Conservation (phyloP, 1,140 invertebrate species). For the Nylanderia fulva region DNA sequence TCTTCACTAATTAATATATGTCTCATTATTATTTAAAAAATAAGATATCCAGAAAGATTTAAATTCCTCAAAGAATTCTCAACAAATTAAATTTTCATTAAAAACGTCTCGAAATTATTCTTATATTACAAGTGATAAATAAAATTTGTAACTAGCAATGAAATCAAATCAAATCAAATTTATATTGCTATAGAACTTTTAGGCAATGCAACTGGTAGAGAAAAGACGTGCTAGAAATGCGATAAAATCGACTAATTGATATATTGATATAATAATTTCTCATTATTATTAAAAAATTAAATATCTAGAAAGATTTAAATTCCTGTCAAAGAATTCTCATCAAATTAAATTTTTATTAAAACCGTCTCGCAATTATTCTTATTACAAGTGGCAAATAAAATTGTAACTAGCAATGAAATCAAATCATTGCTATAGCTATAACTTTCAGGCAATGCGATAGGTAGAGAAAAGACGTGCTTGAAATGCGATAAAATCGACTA, state of each 20-base stretch:
- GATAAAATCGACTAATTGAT: constrained; percentile 51
- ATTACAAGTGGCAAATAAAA: neutral
- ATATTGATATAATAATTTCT: too few relatives aligned
- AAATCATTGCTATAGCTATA: neutral
- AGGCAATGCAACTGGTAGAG: neutral
- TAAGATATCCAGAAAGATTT: neutral
- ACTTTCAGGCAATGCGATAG: neutral
- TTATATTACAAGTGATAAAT: neutral
- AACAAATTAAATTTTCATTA: too few relatives aligned
- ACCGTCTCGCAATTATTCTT: constrained; percentile 9
- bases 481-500: constrained; percentile 43
- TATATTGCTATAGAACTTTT: neutral
- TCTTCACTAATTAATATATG: neutral
- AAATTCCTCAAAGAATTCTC: too few relatives aligned
- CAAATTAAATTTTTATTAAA: too few relatives aligned
- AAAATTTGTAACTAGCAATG: neutral
- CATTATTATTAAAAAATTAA: too few relatives aligned
- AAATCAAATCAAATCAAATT: constrained; percentile 10
- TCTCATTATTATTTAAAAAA: neutral
- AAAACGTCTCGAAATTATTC: constrained; percentile 12
- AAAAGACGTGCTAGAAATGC: neutral
- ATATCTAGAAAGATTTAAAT: too few relatives aligned
- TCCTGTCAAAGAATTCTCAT: too few relatives aligned
- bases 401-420: neutral
- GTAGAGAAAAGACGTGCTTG: neutral